Evolutionary conservation across 2,888 invertebrate genomes (phyloP), one percentile per base, ranked within the genome.

Genomic region (Salpingus planirostris): DNA sequence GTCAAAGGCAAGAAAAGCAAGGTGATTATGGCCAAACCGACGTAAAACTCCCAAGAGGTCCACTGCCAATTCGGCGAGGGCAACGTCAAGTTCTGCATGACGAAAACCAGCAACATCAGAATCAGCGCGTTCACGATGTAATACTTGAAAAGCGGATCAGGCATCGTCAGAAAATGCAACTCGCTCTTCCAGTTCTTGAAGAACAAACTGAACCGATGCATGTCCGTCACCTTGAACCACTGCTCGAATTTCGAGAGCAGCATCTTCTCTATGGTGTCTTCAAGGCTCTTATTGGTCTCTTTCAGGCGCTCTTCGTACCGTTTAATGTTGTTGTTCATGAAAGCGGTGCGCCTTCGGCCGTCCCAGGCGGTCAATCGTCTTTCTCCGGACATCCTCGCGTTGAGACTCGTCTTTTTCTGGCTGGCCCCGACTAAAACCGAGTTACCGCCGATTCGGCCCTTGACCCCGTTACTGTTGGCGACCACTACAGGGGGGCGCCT

Each of bases 81-180:
- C 40, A 69, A 53, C 15, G 76, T 73, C 18, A 82, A 56, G 33
- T 73, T 67, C 50, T 83, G 79, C 25, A 82, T 72, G 6, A 73
- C 49, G 31, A 76, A 68, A 21, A 76, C 69, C 33, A 74, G 71
- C 8, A 76, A 37, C 24, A 80, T 64, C 11, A 82, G 69, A 21
- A 76, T 52, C 15, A 75, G 63, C 15, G 76, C 70, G 44, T 75
- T 71, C 1, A 76, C 62, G 15, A 83, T 65, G 55, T 83, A 91
- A 59, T 85, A 90, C 58, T 88, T 89, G 54, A 89, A 85, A 42
- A 91, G 71, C 0, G 85, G 82, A 65, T 93, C 92, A 1, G 81
- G 77, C 45, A 85, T 75, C 29, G 73, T 65, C 27, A 86, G 63
- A 59, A 83, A 91, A 2, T 76, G 74, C 46, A 76, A 66, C 62